phyloP scores from a whole-genome alignment of 2,888 invertebrate species.

The Dynastes tityus region DNA sequence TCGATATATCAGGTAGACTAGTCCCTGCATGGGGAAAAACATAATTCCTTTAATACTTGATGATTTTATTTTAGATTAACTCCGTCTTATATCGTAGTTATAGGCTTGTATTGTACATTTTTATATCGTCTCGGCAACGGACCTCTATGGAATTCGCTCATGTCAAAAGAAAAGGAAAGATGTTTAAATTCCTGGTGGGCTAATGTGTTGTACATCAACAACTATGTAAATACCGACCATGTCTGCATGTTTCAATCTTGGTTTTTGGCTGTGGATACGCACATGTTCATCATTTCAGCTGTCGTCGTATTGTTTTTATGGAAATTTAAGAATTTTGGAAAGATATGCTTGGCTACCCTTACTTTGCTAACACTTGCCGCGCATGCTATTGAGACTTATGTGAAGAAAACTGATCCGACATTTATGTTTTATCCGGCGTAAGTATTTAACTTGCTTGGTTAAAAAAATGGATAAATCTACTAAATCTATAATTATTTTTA shows the following conservation, averaged over 20 bases:
- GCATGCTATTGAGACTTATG: slow-evolving; percentile 72
- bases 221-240: slow-evolving; percentile 79
- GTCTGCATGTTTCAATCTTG: slow-evolving; percentile 85
- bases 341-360: slow-evolving; percentile 71
- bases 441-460: slow-evolving; percentile 64
- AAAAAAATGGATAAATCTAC: not conserved
- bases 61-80: slow-evolving; percentile 75
- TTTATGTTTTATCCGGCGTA: slow-evolving; percentile 80
- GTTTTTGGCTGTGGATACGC: slow-evolving; percentile 74
- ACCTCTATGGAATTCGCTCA: slow-evolving; percentile 80
- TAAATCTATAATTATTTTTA: too few relatives aligned
- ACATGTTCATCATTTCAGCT: slow-evolving; percentile 76
- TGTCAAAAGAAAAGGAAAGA: slow-evolving; percentile 73
- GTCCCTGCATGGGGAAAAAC: not conserved
- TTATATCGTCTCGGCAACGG: slow-evolving; percentile 80
- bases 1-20: slow-evolving; percentile 78
- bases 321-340: slow-evolving; percentile 76
- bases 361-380: slow-evolving; percentile 69
- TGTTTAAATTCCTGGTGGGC: slow-evolving; percentile 83
- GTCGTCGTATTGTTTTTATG: slow-evolving; percentile 79
- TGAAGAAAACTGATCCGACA: slow-evolving; percentile 78
- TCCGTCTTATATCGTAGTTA: slow-evolving; percentile 81
- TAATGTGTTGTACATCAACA: slow-evolving; percentile 82
- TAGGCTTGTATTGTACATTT: slow-evolving; percentile 83
- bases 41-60: too few relatives aligned